Evolutionary conservation across 2,797 vertebrate genomes (phyloP).

Genomic region (Macropus fuliginosus): DNA sequence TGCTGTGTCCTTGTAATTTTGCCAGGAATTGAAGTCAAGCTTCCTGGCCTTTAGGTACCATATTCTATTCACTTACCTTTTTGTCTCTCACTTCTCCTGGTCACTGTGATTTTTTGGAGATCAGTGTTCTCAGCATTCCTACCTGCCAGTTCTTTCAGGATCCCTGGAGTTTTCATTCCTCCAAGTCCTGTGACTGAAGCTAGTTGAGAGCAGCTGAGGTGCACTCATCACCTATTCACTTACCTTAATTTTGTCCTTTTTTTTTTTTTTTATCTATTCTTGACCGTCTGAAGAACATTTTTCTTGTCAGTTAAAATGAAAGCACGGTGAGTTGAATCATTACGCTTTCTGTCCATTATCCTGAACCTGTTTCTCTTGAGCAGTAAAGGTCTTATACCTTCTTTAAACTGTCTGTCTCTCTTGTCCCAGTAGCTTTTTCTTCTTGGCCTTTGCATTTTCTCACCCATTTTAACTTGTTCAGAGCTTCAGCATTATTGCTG

Average conservation of each 20-base stretch:
- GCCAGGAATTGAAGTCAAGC: not conserved
- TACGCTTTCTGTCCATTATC: not conserved
- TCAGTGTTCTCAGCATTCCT: not conserved
- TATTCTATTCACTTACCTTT: not conserved
- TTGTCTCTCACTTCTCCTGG: not conserved
- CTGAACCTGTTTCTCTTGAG: not conserved
- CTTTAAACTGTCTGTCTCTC: not conserved
- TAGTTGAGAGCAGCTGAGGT: not conserved
- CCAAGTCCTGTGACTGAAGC: not conserved
- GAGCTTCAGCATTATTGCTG: not conserved
- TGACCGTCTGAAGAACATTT: not conserved
- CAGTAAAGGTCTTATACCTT: not conserved
- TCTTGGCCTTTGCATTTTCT: not conserved
- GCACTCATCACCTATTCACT: not conserved
- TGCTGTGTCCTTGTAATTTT: not conserved
- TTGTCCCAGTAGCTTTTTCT: not conserved
- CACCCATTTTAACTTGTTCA: not conserved
- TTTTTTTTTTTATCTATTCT: not conserved
- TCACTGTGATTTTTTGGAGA: not conserved
- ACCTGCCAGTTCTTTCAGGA: not conserved
- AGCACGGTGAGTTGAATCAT: not conserved
- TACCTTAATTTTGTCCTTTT: not conserved
- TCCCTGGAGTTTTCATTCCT: not conserved
- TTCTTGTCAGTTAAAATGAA: not conserved
- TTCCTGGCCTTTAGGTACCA: not conserved